Conservation (phyloP, 2,113 vertebrate species). For the Platichthys flesus region DNA sequence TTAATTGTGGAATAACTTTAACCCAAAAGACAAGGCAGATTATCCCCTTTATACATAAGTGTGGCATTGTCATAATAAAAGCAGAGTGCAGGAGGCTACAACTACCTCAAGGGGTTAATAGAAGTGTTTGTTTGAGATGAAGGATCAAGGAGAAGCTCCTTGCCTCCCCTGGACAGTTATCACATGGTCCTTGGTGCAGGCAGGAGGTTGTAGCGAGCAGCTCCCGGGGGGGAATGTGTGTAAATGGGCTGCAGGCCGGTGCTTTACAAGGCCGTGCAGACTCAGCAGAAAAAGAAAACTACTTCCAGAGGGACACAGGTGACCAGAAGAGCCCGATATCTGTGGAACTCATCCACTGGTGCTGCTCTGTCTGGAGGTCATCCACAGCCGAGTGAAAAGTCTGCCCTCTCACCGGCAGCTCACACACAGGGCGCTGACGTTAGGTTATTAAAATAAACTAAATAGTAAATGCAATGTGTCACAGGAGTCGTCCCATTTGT, state of each 20-base stretch:
- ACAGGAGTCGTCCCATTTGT: conserved; percentile 23
- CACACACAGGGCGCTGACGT: neutral
- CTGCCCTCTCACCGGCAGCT: neutral
- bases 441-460: neutral
- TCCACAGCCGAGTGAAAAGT: neutral
- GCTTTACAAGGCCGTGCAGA: conserved; percentile 21
- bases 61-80: neutral
- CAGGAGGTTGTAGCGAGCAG: conserved; percentile 1
- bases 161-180: neutral
- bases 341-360: conserved; percentile 10
- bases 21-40: neutral
- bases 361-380: conserved; percentile 38
- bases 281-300: conserved; percentile 24
- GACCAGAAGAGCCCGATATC: conserved; percentile 14
- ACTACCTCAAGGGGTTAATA: neutral
- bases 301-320: conserved; percentile 24
- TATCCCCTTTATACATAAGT: neutral
- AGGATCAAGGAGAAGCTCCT: neutral
- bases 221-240: conserved; percentile 48
- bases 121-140: neutral
- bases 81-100: neutral
- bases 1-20: neutral
- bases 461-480: conserved; percentile 6
- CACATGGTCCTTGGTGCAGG: conserved; percentile 4
- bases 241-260: conserved; percentile 33